These are phyloP conservation scores for Mormyrus lacerda DNA, from an alignment of 2,113 vertebrate genomes.

Conservation along the genomic window DNA sequence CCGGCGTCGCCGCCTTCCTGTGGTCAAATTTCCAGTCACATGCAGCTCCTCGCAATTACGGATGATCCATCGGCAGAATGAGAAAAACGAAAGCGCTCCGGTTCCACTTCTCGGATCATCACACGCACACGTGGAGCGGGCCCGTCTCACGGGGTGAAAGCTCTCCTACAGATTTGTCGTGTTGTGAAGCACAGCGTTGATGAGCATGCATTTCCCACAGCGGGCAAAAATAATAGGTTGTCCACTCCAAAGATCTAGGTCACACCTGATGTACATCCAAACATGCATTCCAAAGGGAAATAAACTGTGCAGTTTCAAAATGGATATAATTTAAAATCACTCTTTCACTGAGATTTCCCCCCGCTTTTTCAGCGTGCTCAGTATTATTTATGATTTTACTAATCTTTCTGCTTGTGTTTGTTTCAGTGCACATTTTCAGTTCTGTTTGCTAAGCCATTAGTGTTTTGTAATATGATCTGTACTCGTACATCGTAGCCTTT, in stretches of 20 bases:
- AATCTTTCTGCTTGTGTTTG: slow-evolving; percentile 2
- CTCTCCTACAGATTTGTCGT: not conserved
- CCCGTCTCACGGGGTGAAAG: not conserved
- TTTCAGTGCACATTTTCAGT: not conserved
- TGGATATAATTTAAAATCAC: not conserved
- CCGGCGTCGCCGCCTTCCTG: not conserved
- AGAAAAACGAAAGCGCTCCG: not conserved
- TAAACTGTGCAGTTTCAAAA: not conserved
- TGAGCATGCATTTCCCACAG: not conserved
- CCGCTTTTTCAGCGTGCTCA: not conserved
- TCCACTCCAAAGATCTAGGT: not conserved
- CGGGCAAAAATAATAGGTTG: not conserved
- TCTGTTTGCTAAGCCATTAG: not conserved
- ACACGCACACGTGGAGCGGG: not conserved
- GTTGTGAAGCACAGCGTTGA: not conserved
- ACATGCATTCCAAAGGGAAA: not conserved
- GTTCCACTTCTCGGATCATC: not conserved
- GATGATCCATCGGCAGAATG: not conserved
- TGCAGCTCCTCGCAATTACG: not conserved
- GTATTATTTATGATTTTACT: not conserved
- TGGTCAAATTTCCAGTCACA: not conserved
- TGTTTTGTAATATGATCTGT: slow-evolving; percentile 15
- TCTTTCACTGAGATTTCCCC: not conserved
- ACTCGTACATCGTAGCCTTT: slow-evolving; percentile 2
- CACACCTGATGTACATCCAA: not conserved